A percentile compares a stretch with the other conserved stretches of the same genome.
phyloP scores from a whole-genome alignment of 2,113 vertebrate genomes.

The Gallinago media region DNA sequence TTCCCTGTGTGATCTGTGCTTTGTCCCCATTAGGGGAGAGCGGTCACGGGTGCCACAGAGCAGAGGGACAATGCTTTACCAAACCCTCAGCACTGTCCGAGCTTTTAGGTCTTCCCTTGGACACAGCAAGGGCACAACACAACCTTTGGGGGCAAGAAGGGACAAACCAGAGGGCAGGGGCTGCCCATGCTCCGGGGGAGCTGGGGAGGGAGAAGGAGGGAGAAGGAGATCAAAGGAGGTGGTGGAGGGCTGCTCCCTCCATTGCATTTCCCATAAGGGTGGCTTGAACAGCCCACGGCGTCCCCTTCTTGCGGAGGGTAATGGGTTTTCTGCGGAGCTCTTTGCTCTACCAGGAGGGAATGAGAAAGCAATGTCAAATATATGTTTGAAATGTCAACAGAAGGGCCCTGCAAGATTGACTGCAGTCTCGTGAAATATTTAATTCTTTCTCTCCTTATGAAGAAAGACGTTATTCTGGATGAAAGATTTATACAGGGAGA shows the following conservation, averaged over 20 bases:
- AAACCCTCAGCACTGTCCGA: not conserved
- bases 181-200: not conserved
- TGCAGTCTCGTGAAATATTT: slow-evolving; percentile 64
- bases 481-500: slow-evolving; percentile 45
- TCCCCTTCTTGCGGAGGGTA: not conserved
- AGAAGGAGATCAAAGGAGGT: not conserved
- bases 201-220: not conserved
- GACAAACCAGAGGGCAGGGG: not conserved
- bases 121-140: not conserved
- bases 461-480: slow-evolving; percentile 37
- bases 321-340: not conserved
- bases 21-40: not conserved
- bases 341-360: not conserved
- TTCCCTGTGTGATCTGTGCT: not conserved
- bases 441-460: slow-evolving; percentile 55
- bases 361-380: slow-evolving; percentile 54
- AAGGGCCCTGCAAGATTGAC: slow-evolving; percentile 52
- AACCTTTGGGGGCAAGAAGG: not conserved
- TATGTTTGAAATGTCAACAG: slow-evolving; percentile 58
- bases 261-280: not conserved
- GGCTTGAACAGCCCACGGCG: not conserved
- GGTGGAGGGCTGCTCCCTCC: not conserved
- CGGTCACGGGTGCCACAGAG: not conserved
- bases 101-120: not conserved
- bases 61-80: not conserved